Evolutionary conservation across 1,140 invertebrate species (phyloP).

Genomic region (Hyphantria cunea): DNA sequence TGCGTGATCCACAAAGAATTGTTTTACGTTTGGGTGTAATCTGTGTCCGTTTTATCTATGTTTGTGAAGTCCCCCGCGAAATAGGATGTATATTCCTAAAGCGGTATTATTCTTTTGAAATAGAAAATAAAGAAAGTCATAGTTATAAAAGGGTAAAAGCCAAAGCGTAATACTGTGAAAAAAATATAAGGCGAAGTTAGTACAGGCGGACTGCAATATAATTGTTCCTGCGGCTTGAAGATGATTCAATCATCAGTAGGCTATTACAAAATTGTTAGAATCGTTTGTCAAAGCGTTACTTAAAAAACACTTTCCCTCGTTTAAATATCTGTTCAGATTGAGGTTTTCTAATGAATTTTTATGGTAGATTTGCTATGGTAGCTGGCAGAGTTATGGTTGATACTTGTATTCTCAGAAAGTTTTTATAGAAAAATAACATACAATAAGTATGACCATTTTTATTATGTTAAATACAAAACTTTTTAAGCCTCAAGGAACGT

Average conservation of each 20-base stretch:
- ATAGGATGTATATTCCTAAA: too few relatives aligned
- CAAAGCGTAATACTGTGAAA: not conserved
- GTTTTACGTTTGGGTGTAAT: too few relatives aligned
- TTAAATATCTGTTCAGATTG: conserved; percentile 9
- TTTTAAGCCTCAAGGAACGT: too few relatives aligned
- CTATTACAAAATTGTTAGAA: conserved; percentile 4
- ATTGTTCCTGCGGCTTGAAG: not conserved
- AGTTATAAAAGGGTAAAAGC: not conserved
- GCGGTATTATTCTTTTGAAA: too few relatives aligned
- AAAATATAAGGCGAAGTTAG: not conserved
- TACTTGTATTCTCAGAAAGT: too few relatives aligned
- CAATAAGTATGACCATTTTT: too few relatives aligned
- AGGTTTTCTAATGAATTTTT: conserved; percentile 18
- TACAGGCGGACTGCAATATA: too few relatives aligned
- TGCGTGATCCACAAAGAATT: too few relatives aligned
- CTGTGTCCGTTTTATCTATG: too few relatives aligned
- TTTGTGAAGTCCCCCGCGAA: too few relatives aligned
- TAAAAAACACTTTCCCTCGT: conserved; percentile 18
- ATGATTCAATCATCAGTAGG: conserved; percentile 4
- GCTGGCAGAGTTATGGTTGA: not conserved
- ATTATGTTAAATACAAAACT: too few relatives aligned
- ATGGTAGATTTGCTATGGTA: conserved; percentile 12
- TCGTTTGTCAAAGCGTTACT: conserved; percentile 4
- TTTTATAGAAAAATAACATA: not conserved
- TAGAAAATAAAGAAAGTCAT: too few relatives aligned